Base-by-base conservation (phyloP, 2,888 invertebrate species). In the Clitarchus hookeri region DNA sequence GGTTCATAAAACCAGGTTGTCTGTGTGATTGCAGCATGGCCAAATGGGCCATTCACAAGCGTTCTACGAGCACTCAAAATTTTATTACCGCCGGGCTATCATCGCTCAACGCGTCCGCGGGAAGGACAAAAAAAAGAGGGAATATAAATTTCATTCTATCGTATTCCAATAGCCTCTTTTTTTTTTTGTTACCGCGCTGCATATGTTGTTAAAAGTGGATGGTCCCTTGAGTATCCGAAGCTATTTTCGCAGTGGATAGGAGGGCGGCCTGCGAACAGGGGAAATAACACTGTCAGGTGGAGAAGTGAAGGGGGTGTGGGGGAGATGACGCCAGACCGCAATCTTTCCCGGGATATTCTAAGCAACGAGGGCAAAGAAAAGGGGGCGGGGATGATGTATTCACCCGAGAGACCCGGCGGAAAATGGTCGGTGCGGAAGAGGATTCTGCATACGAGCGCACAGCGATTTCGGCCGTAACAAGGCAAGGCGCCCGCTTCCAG, bases 141-240 rank as follows among this genome's bases (percentile, higher is more conserved):
- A 84, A 86, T 85, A 86, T 85, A 85, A 84, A 85, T 86, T 85
- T 85, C 83, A 85, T 85, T 83, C 83, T 78, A 85, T 84, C 79
- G 23, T 11, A 78, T 85, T 54, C 86, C 86, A 86, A 85, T 86
- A 85, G 82, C 82, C 36, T 82, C 27, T 82, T 82, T 82, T 80
- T n/a, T n/a, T n/a, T 82, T 82, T 82, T 82, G 44, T 82, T 82
- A 36, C 44, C 65, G 16, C 65, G 65, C 65, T 65, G 65, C 65
- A 65, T 65, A 65, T 65, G 65, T 65, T 65, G 65, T 65, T 65
- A 65, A 65, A 65, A 65, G 65, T 65, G 65, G 65, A 65, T 65
- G 65, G 65, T 65, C 65, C 65, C 65, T 65, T 65, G 65, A 65
- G 65, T 6, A 65, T 65, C 65, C 65, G n/a, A 65, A 65, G 65